Conservation (phyloP, 2,113 vertebrate species). For the Empidonax traillii region DNA sequence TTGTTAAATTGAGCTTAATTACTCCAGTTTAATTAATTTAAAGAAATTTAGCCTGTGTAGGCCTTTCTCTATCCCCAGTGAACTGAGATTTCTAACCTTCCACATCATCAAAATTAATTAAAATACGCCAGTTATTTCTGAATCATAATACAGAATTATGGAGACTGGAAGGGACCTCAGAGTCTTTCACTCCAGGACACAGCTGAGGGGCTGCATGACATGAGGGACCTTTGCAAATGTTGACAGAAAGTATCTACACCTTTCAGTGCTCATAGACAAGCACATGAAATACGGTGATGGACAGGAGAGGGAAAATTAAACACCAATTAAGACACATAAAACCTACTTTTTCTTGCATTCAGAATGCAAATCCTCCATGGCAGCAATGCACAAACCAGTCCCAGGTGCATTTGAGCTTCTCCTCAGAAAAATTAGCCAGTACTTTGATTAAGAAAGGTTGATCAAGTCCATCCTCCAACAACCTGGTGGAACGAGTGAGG, state of each 20-base stretch:
- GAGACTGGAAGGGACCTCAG: background rate
- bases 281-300: accelerated
- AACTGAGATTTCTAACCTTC: background rate
- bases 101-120: background rate
- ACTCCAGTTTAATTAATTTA: background rate
- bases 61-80: background rate
- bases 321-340: background rate
- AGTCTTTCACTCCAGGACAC: background rate
- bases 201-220: background rate
- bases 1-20: background rate
- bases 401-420: background rate
- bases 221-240: background rate
- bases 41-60: background rate
- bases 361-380: background rate
- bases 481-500: background rate
- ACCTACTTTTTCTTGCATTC: background rate
- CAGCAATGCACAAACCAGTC: background rate
- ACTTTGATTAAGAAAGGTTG: background rate
- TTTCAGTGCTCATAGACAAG: background rate
- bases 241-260: background rate
- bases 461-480: background rate
- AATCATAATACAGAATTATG: background rate
- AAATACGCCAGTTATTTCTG: background rate
- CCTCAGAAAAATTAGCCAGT: background rate
- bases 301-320: background rate